Base-by-base conservation (phyloP, 2,888 invertebrate species). In the Dexiosoma caninum region DNA sequence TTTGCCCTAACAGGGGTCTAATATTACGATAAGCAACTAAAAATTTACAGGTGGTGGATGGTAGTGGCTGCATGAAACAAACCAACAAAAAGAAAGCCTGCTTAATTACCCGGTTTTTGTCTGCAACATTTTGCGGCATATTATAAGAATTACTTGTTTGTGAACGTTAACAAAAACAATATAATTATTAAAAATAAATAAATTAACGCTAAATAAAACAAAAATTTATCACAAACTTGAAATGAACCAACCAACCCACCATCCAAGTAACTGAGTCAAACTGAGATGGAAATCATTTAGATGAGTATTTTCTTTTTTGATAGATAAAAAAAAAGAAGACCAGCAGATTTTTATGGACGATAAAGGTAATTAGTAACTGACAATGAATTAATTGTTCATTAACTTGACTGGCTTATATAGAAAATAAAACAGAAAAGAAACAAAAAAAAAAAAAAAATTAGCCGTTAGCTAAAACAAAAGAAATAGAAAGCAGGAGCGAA, bases 361-460 rank as follows among this genome's bases (percentile, higher is more conserved):
- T 74, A 69, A 70, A 77, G 72, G 64, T 81, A 81, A 81, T 81
- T 81, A 81, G 81, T 64, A 77, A 69, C 72, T 77, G 81, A 69
- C 81, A 74, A n/a, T 74, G 81, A 77, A 77, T n/a, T n/a, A n/a
- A n/a, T 77, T 81, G 57, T 66, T 77, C 81, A 81, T 81, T 81
- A 81, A 74, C 76, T 80, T 60, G 67, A 46, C 46, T 67, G 40
- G 37, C 66, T 59, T 71, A 49, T 44, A 76, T 66, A 49, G 49
- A 27, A 75, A 51, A 60, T 21, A 21, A 19, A 12, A 32, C 7
- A n/a, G n/a, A n/a, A n/a, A n/a, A n/a, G n/a, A n/a, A n/a, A 51
- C 21, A 4, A 49, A 40, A 21, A 37, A 42, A 44, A 51, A 32
- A 4, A 49, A 40, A 21, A 37, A 42, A 44, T 14, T 57, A 12